Percentiles rank a stretch among this genome's conserved stretches.
Evolutionary conservation across 2,888 invertebrate species (phyloP).

Genomic region (Parnassius smintheus): DNA sequence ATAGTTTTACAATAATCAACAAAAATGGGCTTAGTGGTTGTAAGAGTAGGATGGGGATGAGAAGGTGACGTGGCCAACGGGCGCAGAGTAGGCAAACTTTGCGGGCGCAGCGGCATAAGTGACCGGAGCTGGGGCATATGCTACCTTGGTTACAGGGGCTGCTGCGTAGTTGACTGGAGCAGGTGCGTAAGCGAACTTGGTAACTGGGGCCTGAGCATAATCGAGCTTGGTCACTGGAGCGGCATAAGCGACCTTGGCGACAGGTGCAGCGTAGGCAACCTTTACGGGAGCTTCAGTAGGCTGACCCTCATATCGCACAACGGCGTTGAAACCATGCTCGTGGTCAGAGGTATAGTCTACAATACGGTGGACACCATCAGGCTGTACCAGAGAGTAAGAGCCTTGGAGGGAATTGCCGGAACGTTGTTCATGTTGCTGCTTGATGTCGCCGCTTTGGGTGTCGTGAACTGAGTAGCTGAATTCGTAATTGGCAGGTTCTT

Average conservation of each 20-base stretch:
- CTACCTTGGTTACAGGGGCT: conserved; percentile 38
- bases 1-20: conserved; percentile 44
- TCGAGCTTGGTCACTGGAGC: conserved; percentile 41
- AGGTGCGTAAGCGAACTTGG: conserved; percentile 40
- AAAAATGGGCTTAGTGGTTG: conserved; percentile 60
- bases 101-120: conserved; percentile 46
- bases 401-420: conserved; percentile 68
- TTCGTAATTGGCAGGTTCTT: conserved; percentile 67
- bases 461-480: conserved; percentile 73
- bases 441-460: conserved; percentile 67
- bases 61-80: conserved; percentile 55
- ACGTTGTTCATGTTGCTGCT: conserved; percentile 70
- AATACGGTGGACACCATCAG: conserved; percentile 69
- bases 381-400: conserved; percentile 73
- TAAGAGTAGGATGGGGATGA: conserved; percentile 65
- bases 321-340: conserved; percentile 70
- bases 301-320: conserved; percentile 70
- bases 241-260: conserved; percentile 43
- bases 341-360: conserved; percentile 73
- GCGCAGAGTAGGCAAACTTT: conserved; percentile 38
- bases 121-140: conserved; percentile 45
- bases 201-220: conserved; percentile 42
- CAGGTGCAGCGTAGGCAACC: conserved; percentile 38
- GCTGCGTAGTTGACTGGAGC: conserved; percentile 37
- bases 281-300: conserved; percentile 42